These are phyloP conservation scores for Cosmia pyralina DNA, from an alignment of 2,888 invertebrate genomes.

Conservation along the genomic window DNA sequence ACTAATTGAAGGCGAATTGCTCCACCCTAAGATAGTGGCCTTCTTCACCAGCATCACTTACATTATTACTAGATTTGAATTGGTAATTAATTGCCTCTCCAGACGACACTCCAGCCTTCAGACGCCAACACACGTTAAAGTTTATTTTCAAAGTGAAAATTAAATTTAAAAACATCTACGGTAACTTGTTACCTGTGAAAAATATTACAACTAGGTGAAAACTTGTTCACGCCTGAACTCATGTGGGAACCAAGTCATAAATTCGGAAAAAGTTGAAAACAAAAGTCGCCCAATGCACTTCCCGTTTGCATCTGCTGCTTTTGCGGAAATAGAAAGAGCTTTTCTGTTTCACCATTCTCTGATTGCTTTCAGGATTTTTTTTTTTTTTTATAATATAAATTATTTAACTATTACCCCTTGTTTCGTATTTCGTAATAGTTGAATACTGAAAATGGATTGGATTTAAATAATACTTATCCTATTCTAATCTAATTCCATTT, in stretches of 20 bases:
- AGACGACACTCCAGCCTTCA: conserved; percentile 28
- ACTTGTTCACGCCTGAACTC: conserved; percentile 76
- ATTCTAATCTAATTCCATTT: background rate
- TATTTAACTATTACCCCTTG: conserved; percentile 44
- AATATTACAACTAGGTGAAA: conserved; percentile 76
- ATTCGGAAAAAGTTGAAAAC: conserved; percentile 76
- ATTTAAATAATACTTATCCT: background rate
- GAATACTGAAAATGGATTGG: background rate
- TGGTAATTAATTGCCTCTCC: conserved; percentile 69
- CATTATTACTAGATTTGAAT: conserved; percentile 73
- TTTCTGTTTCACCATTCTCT: conserved; percentile 60
- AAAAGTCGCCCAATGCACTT: conserved; percentile 73
- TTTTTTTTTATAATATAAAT: conserved; percentile 56
- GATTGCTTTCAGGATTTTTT: conserved; percentile 63
- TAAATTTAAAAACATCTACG: conserved; percentile 63
- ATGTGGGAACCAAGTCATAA: conserved; percentile 77
- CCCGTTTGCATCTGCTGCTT: conserved; percentile 67
- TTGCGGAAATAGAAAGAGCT: conserved; percentile 58
- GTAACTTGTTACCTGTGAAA: conserved; percentile 71
- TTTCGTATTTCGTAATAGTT: conserved; percentile 10
- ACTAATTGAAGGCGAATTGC: conserved; percentile 81
- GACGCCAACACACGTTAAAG: conserved; percentile 43
- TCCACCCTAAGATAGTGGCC: conserved; percentile 68
- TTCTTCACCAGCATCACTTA: conserved; percentile 71
- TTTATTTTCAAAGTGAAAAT: conserved; percentile 61